Conservation (phyloP, 2,113 vertebrate genomes). For the Marmota monax region DNA sequence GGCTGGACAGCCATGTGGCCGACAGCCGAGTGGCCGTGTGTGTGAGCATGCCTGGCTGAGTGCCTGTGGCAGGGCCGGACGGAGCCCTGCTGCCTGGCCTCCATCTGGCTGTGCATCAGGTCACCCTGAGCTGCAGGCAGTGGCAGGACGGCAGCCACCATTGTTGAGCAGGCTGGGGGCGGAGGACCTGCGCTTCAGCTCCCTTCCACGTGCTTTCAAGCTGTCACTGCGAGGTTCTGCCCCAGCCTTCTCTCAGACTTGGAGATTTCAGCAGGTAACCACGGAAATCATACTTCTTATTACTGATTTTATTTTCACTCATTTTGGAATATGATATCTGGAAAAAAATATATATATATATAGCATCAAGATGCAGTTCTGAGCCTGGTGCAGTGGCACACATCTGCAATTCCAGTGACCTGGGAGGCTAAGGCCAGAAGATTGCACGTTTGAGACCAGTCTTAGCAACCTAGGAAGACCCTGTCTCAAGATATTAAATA, state of each 20-base stretch:
- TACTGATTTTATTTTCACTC: conserved; percentile 50
- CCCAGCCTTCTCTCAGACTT: background rate
- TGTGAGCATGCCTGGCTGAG: accelerated
- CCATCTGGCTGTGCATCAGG: conserved; percentile 60
- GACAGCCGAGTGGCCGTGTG: too few species aligned
- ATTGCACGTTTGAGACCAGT: too few species aligned
- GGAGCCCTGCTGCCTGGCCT: background rate
- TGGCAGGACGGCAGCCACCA: conserved; percentile 60
- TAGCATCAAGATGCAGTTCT: background rate
- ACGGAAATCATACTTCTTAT: conserved; percentile 54
- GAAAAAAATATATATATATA: too few species aligned
- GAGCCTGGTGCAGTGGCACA: background rate
- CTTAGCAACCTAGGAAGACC: too few species aligned
- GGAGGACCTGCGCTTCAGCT: conserved; percentile 73
- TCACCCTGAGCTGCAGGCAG: conserved; percentile 86
- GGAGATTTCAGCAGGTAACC: conserved; percentile 66
- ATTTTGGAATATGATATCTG: background rate
- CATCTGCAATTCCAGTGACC: too few species aligned
- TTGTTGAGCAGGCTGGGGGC: conserved; percentile 40
- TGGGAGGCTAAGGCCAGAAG: too few species aligned
- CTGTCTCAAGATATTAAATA: too few species aligned
- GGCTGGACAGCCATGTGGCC: too few species aligned
- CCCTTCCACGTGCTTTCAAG: conserved; percentile 56
- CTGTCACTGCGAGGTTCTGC: conserved; percentile 71
- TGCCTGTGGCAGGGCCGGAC: too few species aligned